Evolutionary conservation across 2,797 vertebrate genomes (phyloP).

Genomic region (Leptatherina wallacei): DNA sequence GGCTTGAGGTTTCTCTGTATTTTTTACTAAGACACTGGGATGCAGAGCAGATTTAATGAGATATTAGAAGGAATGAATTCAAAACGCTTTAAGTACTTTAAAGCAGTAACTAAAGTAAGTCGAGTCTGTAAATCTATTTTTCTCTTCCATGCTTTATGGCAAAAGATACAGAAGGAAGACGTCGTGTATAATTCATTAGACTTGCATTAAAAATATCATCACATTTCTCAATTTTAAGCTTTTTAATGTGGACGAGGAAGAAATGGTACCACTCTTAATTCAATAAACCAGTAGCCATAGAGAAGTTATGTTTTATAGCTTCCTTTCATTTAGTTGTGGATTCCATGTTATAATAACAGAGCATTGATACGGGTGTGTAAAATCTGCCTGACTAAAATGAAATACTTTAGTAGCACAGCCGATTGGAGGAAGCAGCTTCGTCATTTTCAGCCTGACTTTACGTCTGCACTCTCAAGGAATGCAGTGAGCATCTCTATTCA

Average conservation of each 20-base stretch:
- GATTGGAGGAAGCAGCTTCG: not conserved
- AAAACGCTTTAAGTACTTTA: not conserved
- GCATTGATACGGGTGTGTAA: no score
- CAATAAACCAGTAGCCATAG: no score
- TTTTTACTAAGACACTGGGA: not conserved
- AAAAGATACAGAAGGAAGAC: not conserved
- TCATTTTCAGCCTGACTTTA: not conserved
- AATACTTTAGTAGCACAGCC: not conserved
- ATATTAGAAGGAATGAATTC: conserved; percentile 11
- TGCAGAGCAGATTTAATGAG: conserved; percentile 1
- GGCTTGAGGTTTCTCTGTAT: not conserved
- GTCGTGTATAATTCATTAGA: not conserved
- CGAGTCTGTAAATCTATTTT: not conserved
- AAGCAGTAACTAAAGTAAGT: not conserved
- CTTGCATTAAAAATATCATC: not conserved
- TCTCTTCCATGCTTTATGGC: not conserved
- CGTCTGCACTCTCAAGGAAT: no score
- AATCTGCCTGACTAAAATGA: not conserved
- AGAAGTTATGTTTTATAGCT: not conserved
- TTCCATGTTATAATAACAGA: not conserved
- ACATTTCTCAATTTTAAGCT: not conserved
- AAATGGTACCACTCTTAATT: not conserved
- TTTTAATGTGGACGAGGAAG: not conserved
- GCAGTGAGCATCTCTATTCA: not conserved
- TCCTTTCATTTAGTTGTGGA: not conserved